These are phyloP conservation scores for Trichopria drosophilae DNA, from an alignment of 2,888 invertebrate genomes.

Conservation along the genomic window DNA sequence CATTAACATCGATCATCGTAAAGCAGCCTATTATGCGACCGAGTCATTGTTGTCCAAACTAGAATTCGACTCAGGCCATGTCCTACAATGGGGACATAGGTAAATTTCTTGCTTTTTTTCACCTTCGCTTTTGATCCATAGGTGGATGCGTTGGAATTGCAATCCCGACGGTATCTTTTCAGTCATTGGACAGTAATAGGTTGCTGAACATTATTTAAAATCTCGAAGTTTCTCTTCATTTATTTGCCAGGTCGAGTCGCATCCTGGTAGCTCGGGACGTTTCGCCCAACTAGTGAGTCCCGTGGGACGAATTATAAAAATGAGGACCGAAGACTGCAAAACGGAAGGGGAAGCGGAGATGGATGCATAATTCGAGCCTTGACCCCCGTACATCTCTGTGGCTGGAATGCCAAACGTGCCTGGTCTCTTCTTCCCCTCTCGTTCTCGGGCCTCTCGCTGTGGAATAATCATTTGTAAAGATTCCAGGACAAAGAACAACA, in stretches of 20 bases:
- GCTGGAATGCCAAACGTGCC: conserved; percentile 45
- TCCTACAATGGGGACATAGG: too few species aligned
- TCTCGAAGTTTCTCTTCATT: conserved; percentile 22
- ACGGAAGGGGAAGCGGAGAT: too few species aligned
- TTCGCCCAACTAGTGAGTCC: conserved; percentile 18
- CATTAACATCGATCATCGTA: too few species aligned
- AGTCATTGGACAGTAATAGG: conserved; percentile 27
- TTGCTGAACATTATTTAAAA: conserved; percentile 31
- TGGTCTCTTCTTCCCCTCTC: conserved; percentile 37
- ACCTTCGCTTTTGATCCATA: too few species aligned
- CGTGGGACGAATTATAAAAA: conserved; percentile 35
- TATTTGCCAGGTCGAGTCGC: conserved; percentile 15
- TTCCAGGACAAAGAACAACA: conserved; percentile 51
- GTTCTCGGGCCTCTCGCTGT: conserved; percentile 22
- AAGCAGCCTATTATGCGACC: too few species aligned
- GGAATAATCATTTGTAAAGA: conserved; percentile 56
- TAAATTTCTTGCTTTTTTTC: too few species aligned
- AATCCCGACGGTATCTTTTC: neutral
- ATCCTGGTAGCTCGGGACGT: conserved; percentile 32
- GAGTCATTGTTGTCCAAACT: too few species aligned
- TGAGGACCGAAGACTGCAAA: conserved; percentile 7
- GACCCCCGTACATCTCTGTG: conserved; percentile 32
- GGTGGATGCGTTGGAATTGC: too few species aligned
- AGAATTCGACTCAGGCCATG: too few species aligned
- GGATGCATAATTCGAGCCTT: conserved; percentile 43